Evolutionary conservation across 2,888 invertebrate species (phyloP), one percentile per base, ranked within the genome.

Genomic region (Malacosoma neustria): DNA sequence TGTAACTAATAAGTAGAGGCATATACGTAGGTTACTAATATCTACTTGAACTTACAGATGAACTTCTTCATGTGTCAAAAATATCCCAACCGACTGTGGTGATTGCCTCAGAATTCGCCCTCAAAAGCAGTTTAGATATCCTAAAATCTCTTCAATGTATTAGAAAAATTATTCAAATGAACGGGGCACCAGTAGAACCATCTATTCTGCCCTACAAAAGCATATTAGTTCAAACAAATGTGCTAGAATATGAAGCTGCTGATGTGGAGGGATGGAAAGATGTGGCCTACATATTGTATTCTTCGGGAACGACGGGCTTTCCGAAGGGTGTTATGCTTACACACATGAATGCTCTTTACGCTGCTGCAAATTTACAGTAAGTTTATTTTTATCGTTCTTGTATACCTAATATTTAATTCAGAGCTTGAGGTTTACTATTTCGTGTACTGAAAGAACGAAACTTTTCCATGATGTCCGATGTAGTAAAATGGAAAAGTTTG

Each of bases 311-410:
- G 0, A 61, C 63, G 0, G 61, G 63, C 1, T 7, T 61, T 7
- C 55, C 63, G 0, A 63, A 63, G 37, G 63, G 60, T 7, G 63
- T 61, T 0, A 54, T 57, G 54, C 13, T 60, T n/a, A 53, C 55
- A 0, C 59, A 63, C 42, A 12, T 54, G 0, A 63, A 47, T 30
- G 13, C 43, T 2, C 31, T 51, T 1, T 35, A 43, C 1, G 36
- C 37, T 6, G 22, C n/a, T 3, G 60, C 48, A 85, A 90, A 73
- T 57, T 89, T 62, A 55, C 51, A 65, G 69, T 77, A 61, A 64
- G 54, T 61, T 41, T 30, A 11, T 11, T 15, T n/a, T 11, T 11
- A n/a, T n/a, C n/a, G n/a, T n/a, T n/a, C n/a, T n/a, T n/a, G n/a
- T n/a, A n/a, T n/a, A n/a, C n/a, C n/a, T n/a, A n/a, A n/a, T n/a